Conservation (phyloP, 2,888 invertebrate genomes). For the Lacanobia oleracea region DNA sequence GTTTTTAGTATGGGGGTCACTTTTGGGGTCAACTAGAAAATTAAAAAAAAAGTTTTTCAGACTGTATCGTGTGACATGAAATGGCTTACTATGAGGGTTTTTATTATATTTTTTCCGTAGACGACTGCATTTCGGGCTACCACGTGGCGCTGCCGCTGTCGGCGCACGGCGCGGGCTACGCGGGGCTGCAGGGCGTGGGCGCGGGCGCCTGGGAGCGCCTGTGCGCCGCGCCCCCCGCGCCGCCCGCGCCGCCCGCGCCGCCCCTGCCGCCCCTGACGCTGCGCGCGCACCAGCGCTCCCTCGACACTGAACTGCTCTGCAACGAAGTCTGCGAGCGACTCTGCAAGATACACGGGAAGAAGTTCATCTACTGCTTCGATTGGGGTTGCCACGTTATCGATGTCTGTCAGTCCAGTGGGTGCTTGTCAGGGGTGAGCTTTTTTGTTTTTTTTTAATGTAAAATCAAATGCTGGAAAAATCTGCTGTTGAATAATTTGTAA, state of each 20-base stretch:
- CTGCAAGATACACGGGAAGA: slow-evolving; percentile 83
- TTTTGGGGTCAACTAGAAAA: no score
- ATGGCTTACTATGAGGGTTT: no score
- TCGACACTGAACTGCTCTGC: slow-evolving; percentile 87
- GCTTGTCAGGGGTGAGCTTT: slow-evolving; percentile 86
- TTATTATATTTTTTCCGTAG: slow-evolving; percentile 85
- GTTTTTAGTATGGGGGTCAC: no score
- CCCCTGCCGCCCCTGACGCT: slow-evolving; percentile 74
- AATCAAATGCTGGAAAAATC: background rate
- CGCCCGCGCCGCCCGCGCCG: slow-evolving; percentile 47
- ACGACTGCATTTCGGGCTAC: slow-evolving; percentile 93
- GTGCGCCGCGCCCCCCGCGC: slow-evolving; percentile 51
- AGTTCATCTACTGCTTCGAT: slow-evolving; percentile 89
- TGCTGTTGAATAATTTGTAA: background rate
- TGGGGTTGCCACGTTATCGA: slow-evolving; percentile 90
- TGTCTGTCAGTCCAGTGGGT: slow-evolving; percentile 88
- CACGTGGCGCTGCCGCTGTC: slow-evolving; percentile 94
- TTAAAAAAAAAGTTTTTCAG: no score
- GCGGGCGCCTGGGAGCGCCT: slow-evolving; percentile 84
- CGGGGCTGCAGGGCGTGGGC: slow-evolving; percentile 92
- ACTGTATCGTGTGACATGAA: no score
- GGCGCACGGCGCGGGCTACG: slow-evolving; percentile 93
- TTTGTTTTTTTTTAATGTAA: background rate
- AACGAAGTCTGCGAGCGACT: slow-evolving; percentile 88
- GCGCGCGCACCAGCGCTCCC: slow-evolving; percentile 84